These are phyloP conservation scores for Pangasius macronema DNA, from an alignment of 2,797 vertebrate genomes.

Conservation along the genomic window DNA sequence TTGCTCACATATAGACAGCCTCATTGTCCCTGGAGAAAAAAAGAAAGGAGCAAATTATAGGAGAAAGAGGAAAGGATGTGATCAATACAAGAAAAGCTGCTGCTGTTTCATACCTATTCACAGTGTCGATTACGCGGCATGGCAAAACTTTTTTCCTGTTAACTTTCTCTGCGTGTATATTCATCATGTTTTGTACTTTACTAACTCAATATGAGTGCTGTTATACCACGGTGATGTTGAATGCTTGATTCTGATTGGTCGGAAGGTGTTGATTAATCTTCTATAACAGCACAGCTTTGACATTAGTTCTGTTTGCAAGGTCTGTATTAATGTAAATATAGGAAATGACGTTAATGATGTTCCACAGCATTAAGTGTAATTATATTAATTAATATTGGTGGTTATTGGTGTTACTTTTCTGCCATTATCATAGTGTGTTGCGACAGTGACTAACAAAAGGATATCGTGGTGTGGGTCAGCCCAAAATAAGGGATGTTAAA, in stretches of 20 bases:
- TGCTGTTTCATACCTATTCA: slow-evolving; percentile 24
- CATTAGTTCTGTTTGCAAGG: background rate
- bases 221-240: background rate
- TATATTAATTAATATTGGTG: background rate
- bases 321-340: background rate
- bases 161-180: background rate
- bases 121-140: background rate
- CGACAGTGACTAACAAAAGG: no score
- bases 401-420: no score
- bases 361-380: background rate
- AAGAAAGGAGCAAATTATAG: background rate
- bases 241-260: background rate
- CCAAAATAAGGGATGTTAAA: no score
- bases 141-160: slow-evolving; percentile 1
- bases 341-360: background rate
- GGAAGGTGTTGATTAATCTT: background rate
- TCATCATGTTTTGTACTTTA: slow-evolving; percentile 3
- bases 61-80: background rate
- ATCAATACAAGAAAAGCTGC: slow-evolving; percentile 8
- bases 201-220: background rate
- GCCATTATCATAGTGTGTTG: no score
- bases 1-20: background rate
- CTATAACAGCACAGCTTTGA: background rate
- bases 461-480: no score
- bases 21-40: slow-evolving; percentile 4